Percentiles rank a stretch among this genome's conserved stretches.
Conservation (phyloP, 2,888 invertebrate genomes). For the Pandemis cinnamomeana region DNA sequence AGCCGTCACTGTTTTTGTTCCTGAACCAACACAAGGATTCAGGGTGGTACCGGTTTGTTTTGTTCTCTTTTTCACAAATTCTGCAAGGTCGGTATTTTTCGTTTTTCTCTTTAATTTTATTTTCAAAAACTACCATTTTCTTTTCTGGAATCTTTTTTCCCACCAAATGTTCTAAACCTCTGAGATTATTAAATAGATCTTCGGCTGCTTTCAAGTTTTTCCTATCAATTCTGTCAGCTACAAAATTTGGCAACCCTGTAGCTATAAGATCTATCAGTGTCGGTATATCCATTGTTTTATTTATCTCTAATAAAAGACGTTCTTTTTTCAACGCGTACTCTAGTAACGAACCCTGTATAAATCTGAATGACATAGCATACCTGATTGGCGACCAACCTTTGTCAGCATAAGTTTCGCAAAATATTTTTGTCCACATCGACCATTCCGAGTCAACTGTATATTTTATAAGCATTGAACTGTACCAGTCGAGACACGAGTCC, state of each 20-base stretch:
- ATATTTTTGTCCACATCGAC: too few species aligned
- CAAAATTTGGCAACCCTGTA: not conserved
- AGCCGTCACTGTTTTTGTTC: conserved; percentile 8
- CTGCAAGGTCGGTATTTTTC: conserved; percentile 28
- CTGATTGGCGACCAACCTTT: too few species aligned
- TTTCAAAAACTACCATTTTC: not conserved
- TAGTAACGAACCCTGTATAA: too few species aligned
- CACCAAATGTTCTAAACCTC: not conserved
- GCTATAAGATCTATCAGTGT: not conserved
- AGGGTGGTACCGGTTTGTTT: conserved; percentile 42
- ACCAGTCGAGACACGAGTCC: too few species aligned
- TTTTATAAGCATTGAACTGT: too few species aligned
- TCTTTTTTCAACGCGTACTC: not conserved
- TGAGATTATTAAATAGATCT: not conserved
- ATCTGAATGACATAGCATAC: too few species aligned
- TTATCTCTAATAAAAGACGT: not conserved
- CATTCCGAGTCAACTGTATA: too few species aligned
- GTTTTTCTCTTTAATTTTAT: too few species aligned
- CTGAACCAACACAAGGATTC: conserved; percentile 44
- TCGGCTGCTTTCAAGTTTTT: not conserved
- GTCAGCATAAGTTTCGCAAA: too few species aligned
- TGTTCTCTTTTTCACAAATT: conserved; percentile 43
- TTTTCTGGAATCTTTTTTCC: not conserved
- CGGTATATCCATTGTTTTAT: not conserved
- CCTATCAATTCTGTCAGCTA: not conserved